Base-by-base conservation (phyloP, 2,888 invertebrate species). In the Cephus spinipes region DNA sequence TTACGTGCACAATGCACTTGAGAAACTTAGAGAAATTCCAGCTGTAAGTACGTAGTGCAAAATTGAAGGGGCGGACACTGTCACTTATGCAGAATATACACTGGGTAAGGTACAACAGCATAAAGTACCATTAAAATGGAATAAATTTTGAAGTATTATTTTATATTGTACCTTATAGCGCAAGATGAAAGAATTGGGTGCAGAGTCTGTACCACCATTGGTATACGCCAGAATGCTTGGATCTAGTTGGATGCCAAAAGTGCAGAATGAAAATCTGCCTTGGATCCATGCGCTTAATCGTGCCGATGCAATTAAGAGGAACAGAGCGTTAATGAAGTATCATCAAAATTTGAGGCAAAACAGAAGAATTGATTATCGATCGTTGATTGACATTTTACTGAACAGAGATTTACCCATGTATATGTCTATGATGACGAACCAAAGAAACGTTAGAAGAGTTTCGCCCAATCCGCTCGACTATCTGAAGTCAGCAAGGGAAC, bases 201-300 rank as follows among this genome's bases (percentile, higher is more conserved):
- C 55, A 23, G 79, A 76, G 55, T 34, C 73, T 73, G 76, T 80
- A 31, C 76, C 77, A 68, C 79, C 81, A 12, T 69, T 83, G 12
- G 71, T 79, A 40, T 76, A 77, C 69, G 78, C 89, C 90, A 81
- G 87, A 83, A 75, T 90, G 92, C 81, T 91, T 91, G 79, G 91
- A 90, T 80, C 89, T 90, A 81, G 91, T 91, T 87, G 89, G 84
- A 85, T 86, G 91, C 83, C 84, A 90, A 76, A 55, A 55, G 55
- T 55, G 9, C 55, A 55, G 23, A 55, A 55, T 55, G 2, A 23
- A 55, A 23, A 55, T 55, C 55, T 23, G 23, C 55, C 55, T 23
- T 55, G 55, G 55, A 23, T 55, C 55, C 23, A 23, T 9, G 23
- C 9, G 23, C 9, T 55, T 23, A 23, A 55, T 55, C 55, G 55